Evolutionary conservation across 2,888 invertebrate species (phyloP), one percentile per base, ranked within the genome.

Genomic region (Pseudococcus viburni): DNA sequence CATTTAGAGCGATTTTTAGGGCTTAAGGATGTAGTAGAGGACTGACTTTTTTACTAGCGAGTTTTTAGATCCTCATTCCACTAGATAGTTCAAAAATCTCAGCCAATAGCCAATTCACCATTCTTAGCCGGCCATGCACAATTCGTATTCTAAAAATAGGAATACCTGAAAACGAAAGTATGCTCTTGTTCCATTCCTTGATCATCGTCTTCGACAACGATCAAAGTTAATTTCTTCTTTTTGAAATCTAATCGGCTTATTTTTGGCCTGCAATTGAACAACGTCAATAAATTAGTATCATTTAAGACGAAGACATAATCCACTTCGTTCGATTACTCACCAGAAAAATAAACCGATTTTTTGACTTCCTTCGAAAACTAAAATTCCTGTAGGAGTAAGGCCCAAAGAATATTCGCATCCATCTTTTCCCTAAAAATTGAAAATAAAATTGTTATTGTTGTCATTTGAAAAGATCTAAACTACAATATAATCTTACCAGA

Each of bases 311-410:
- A 17, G 15, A 8, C 15, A 42, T 17, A 17, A 19, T 42, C 0
- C 17, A 46, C 11, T 77, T n/a, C 55, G 42, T 17, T 86, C 59
- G 19, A 19, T 68, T 19, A 73, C 90, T 90, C 90, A 93, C 94
- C 99, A 99, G 92, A 99, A 98, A 92, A 99, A 99, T 22, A 99
- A 93, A 0, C 99, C 99, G 90, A 99, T 99, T 93, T 99, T 99
- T 91, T 97, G 96, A 88, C 94, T 94, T 33, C 97, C 97, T 92
- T 99, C 99, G 92, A 99, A 99, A 9, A 99, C 99, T 88, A 99
- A 93, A 91, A 99, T 98, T 0, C 99, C 99, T 12, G 99, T 99
- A 68, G 99, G 99, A 17, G 99, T 99, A 89, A 99, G 93, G 0
- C 99, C 99, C 88, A 99, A 93, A 90, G 96, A 96, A 92, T 99